Percentiles rank a stretch among this genome's conserved stretches.
These are phyloP conservation scores for Mormyrus lacerda DNA, from an alignment of 2,113 vertebrate species.

Conservation along the genomic window DNA sequence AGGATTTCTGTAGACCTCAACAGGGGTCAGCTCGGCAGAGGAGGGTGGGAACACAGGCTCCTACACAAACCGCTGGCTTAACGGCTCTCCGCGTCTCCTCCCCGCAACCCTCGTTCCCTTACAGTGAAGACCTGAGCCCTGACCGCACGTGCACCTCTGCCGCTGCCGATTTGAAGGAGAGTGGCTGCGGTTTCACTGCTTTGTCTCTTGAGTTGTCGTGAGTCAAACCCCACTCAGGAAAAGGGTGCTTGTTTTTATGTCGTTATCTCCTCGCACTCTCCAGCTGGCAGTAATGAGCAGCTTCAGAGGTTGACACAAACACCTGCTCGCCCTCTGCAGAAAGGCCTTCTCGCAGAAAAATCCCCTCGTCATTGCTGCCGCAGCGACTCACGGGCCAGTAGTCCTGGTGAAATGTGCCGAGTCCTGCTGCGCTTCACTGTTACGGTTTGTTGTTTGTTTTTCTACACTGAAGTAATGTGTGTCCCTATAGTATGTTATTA, in stretches of 20 bases:
- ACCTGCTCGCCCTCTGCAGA: slow-evolving; percentile 48
- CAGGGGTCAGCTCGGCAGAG: slow-evolving; percentile 26
- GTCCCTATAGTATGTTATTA: neutral
- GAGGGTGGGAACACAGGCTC: slow-evolving; percentile 15
- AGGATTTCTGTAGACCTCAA: slow-evolving; percentile 22
- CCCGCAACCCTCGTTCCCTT: slow-evolving; percentile 21
- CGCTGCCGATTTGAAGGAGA: slow-evolving; percentile 32
- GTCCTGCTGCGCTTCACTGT: neutral
- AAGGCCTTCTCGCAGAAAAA: slow-evolving; percentile 29
- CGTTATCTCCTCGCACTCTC: slow-evolving; percentile 54
- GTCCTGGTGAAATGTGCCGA: slow-evolving; percentile 23
- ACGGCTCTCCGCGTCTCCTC: slow-evolving; percentile 24
- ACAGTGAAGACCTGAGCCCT: slow-evolving; percentile 29
- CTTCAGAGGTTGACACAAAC: slow-evolving; percentile 37
- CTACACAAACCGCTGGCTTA: slow-evolving; percentile 23
- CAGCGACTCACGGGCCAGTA: slow-evolving; percentile 22
- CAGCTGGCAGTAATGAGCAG: slow-evolving; percentile 41
- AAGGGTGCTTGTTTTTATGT: slow-evolving; percentile 46
- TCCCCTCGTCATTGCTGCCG: slow-evolving; percentile 9
- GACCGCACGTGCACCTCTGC: slow-evolving; percentile 31
- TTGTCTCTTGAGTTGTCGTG: slow-evolving; percentile 12
- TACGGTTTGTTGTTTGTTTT: neutral
- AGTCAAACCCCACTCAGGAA: slow-evolving; percentile 28
- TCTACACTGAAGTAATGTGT: neutral
- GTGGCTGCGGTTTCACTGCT: slow-evolving; percentile 35